Conservation (phyloP, 2,797 vertebrate species). For the Sebastes umbrosus region DNA sequence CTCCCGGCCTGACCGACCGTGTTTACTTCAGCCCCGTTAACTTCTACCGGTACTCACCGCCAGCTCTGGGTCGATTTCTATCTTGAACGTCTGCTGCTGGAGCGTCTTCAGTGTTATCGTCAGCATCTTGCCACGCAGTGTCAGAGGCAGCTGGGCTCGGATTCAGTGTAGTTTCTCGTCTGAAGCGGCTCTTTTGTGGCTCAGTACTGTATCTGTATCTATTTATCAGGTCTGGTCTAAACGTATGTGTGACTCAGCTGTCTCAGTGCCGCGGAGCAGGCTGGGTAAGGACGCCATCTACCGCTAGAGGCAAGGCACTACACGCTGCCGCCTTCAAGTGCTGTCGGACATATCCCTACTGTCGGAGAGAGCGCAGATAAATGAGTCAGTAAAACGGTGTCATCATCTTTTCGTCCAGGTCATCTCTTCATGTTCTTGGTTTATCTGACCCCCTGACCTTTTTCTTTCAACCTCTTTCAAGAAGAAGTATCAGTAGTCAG, state of each 20-base stretch:
- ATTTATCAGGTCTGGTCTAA: constrained; percentile 40
- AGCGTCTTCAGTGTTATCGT: constrained; percentile 85
- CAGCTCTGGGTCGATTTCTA: constrained; percentile 79
- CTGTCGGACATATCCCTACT: not conserved
- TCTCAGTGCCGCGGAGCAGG: constrained; percentile 57
- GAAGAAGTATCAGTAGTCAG: not conserved
- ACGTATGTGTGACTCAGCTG: constrained; percentile 83
- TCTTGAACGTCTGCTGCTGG: constrained; percentile 85
- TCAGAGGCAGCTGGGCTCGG: not conserved
- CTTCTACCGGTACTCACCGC: constrained; percentile 78
- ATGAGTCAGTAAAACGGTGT: not conserved
- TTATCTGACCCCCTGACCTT: not conserved
- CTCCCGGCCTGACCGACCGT: constrained; percentile 57
- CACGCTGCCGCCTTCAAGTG: constrained; percentile 1
- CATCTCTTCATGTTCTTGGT: not conserved
- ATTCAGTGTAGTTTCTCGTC: not conserved
- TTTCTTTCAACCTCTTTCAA: not conserved
- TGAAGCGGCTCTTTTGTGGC: constrained; percentile 33
- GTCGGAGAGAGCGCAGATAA: no score
- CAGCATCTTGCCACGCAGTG: constrained; percentile 70
- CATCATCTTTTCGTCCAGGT: not conserved
- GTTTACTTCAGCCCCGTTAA: constrained; percentile 70
- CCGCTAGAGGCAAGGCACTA: constrained; percentile 24
- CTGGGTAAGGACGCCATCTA: constrained; percentile 73
- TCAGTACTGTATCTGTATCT: constrained; percentile 37